A percentile compares a stretch with the other conserved stretches of the same genome.
These are phyloP conservation scores for Cacatua alba DNA, from an alignment of 2,113 vertebrate genomes.

Conservation along the genomic window DNA sequence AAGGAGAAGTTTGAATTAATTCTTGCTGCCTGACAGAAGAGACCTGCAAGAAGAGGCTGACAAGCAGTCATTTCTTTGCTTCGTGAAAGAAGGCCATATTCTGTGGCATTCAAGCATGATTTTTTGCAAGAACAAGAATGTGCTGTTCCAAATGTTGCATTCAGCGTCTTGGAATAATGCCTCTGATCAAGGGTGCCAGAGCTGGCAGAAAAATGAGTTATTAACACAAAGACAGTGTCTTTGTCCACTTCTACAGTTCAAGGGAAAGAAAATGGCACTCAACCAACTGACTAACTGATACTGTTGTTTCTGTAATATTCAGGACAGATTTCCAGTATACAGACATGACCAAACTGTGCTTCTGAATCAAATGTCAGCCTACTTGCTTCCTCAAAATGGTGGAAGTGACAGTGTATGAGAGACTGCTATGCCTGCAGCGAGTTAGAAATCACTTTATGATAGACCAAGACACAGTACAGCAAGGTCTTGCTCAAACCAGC, in stretches of 20 bases:
- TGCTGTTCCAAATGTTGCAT: background rate
- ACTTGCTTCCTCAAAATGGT: background rate
- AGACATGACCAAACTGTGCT: background rate
- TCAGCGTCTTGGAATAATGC: conserved; percentile 7
- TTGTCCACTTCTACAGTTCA: background rate
- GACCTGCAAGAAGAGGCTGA: background rate
- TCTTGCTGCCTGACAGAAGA: background rate
- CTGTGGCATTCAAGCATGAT: background rate
- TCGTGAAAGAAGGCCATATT: background rate
- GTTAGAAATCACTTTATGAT: background rate
- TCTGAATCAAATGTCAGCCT: background rate
- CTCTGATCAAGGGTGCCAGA: background rate
- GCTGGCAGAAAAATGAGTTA: background rate
- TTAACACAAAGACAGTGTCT: background rate
- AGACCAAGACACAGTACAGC: background rate
- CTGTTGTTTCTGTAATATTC: background rate
- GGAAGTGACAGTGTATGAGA: background rate
- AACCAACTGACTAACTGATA: background rate
- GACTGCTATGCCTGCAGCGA: background rate
- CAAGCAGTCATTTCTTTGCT: background rate
- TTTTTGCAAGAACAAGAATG: background rate
- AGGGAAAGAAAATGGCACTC: background rate
- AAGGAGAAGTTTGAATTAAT: background rate
- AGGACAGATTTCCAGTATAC: background rate
- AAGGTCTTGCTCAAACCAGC: background rate